Conservation (phyloP, 2,797 vertebrate species). For the Huso huso region DNA sequence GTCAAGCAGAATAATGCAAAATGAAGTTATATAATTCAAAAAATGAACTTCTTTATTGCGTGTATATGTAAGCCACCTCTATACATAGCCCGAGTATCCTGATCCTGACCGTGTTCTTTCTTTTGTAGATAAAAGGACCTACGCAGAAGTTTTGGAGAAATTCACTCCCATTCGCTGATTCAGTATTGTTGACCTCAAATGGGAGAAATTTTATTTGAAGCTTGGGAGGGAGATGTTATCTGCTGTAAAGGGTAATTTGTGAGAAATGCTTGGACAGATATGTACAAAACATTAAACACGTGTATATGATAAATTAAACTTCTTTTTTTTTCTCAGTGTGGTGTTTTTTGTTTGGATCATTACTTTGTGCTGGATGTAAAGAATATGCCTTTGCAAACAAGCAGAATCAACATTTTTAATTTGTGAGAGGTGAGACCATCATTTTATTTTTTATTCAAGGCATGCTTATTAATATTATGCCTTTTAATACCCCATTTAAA, state of each 20-base stretch:
- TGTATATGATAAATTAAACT: not conserved
- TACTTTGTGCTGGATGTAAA: too few relatives aligned
- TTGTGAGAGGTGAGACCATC: too few relatives aligned
- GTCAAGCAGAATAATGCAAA: too few relatives aligned
- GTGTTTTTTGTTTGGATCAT: not conserved
- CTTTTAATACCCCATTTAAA: too few relatives aligned
- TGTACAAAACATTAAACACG: not conserved
- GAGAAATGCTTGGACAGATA: not conserved
- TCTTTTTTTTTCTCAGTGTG: not conserved
- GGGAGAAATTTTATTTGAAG: constrained; percentile 3
- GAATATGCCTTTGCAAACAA: too few relatives aligned
- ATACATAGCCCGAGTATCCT: too few relatives aligned
- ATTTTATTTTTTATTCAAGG: too few relatives aligned
- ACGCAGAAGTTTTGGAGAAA: constrained; percentile 67
- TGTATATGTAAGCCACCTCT: too few relatives aligned
- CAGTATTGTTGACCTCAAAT: constrained; percentile 4
- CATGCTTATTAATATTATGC: too few relatives aligned
- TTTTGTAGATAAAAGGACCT: constrained; percentile 66
- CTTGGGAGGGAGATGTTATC: not conserved
- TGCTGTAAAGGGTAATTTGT: not conserved
- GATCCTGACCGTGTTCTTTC: not conserved
- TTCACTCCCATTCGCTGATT: constrained; percentile 73
- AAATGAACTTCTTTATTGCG: too few relatives aligned
- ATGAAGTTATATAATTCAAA: too few relatives aligned
- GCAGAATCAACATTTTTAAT: too few relatives aligned